Evolutionary conservation across 92 coral and sea anemone species (phyloP), one percentile per base, ranked within the genome.

Genomic region (Epizoanthus fatuus): DNA sequence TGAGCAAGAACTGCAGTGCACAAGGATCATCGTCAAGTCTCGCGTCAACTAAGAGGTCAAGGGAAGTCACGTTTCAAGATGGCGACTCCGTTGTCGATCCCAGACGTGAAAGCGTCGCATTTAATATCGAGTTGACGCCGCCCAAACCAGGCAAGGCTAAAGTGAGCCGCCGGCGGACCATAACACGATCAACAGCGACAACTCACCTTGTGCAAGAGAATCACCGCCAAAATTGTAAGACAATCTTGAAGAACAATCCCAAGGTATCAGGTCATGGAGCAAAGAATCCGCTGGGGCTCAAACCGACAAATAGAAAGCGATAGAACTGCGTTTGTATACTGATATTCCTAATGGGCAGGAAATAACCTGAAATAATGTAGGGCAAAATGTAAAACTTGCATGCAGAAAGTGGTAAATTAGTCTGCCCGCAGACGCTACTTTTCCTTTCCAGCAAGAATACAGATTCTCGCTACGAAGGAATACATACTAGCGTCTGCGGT

Each of bases 111-210:
- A 95, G 92, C 67, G 35, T 94, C 55, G 97, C 99, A 3, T 96
- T 84, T 60, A 93, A 78, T 68, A 94, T 96, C 58, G 97, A 96
- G 29, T 66, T 95, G 35, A 82, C 99, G 3, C 99, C 99, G 1
- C 92, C 89, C 1, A 93, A 94, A 59, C 77, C 74, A 10, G 67
- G 69, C 63, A 91, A 80, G 54, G 60, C 55, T 71, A 89, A 86
- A 49, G 84, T 86, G 66, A 78, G 84, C 42, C 71, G 98, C 32
- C 91, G 93, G 14, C 95, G 98, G 19, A 94, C 98, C 32, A 94
- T 94, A 62, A 87, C 92, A 19, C 76, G 98, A 42, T 92, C 91
- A 20, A 92, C 93, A 2, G 98, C 92, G 7, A 82, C 98, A 0
- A 92, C 93, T 2, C 86, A 74, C 2, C 89, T 94, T 15, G 86